phyloP scores from a whole-genome alignment of 2,797 vertebrate genomes.

The Danio jaintianensis region DNA sequence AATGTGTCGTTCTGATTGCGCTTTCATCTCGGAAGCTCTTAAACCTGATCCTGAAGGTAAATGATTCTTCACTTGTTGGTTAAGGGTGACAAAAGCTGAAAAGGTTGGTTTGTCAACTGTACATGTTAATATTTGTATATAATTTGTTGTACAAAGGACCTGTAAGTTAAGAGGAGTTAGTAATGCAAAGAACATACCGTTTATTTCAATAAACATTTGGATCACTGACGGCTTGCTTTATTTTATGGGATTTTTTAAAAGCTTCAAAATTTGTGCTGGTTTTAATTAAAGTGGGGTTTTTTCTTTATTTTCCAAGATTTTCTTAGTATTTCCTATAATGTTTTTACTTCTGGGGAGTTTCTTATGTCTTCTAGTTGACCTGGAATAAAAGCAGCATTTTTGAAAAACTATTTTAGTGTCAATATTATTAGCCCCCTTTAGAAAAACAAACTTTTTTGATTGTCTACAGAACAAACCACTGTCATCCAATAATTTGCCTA shows the following conservation, averaged over 20 bases:
- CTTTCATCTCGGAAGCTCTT: not conserved
- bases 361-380: too few relatives aligned
- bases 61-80: not conserved
- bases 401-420: too few relatives aligned
- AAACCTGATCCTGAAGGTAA: not conserved
- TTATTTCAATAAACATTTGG: slow-evolving; percentile 37
- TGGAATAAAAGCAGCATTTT: too few relatives aligned
- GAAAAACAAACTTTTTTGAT: too few relatives aligned
- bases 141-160: slow-evolving; percentile 52
- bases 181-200: slow-evolving; percentile 11
- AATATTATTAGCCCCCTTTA: too few relatives aligned
- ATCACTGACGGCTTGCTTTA: not conserved
- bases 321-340: too few relatives aligned
- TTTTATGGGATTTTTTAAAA: not conserved
- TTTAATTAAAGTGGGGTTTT: too few relatives aligned
- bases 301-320: too few relatives aligned
- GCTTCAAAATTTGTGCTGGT: too few relatives aligned
- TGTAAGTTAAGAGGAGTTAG: slow-evolving; percentile 40
- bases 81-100: not conserved
- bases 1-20: not conserved
- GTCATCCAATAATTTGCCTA: too few relatives aligned
- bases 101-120: slow-evolving; percentile 1
- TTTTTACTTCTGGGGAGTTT: too few relatives aligned
- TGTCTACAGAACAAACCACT: too few relatives aligned
- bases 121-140: slow-evolving; percentile 52